Evolutionary conservation across 2,113 vertebrate species (phyloP).

Genomic region (Rhadina sibilatrix): DNA sequence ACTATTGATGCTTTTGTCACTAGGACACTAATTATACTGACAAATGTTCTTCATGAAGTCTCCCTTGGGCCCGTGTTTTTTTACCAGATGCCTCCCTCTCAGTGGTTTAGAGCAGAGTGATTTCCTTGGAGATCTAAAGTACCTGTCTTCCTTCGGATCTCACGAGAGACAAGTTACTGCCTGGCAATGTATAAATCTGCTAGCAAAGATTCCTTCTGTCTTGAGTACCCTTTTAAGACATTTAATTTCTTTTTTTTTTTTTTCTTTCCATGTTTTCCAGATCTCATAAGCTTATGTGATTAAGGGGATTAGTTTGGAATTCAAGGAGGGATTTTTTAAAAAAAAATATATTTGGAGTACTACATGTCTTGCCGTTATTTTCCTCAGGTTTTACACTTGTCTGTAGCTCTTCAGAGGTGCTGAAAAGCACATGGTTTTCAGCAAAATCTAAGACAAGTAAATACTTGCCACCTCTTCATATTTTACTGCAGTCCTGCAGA

Average conservation of each 20-base stretch:
- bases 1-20: background rate
- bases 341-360: background rate
- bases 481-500: background rate
- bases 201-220: background rate
- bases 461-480: background rate
- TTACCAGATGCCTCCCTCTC: background rate
- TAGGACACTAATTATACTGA: background rate
- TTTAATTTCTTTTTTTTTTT: background rate
- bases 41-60: background rate
- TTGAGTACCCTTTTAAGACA: background rate
- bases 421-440: background rate
- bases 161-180: background rate
- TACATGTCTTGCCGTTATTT: background rate
- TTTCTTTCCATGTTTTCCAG: background rate
- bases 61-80: background rate
- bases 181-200: background rate
- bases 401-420: background rate
- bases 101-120: background rate
- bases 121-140: background rate
- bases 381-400: background rate
- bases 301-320: background rate
- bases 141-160: background rate
- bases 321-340: background rate
- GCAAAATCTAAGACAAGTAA: background rate
- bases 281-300: background rate